Conservation (phyloP, 2,797 vertebrate genomes). For the Harpagifer antarcticus region DNA sequence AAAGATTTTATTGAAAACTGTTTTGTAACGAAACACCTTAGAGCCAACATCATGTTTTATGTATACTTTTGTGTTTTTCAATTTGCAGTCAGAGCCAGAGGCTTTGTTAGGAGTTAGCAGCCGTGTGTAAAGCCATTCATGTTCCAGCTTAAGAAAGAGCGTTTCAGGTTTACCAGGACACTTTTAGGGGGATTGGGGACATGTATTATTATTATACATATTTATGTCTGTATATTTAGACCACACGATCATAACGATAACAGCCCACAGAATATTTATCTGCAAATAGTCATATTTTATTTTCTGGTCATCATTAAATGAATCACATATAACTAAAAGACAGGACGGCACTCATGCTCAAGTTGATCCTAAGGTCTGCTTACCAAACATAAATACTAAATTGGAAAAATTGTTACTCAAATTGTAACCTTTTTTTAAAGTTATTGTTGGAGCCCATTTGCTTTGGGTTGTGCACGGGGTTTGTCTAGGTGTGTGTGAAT, state of each 20-base stretch:
- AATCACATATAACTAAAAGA: neutral
- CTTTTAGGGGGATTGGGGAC: neutral
- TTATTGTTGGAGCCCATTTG: no score
- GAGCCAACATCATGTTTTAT: constrained; percentile 5
- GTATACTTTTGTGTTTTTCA: neutral
- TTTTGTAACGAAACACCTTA: constrained; percentile 1
- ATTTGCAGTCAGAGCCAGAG: neutral
- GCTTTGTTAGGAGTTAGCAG: neutral
- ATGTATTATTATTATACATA: neutral
- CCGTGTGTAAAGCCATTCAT: neutral
- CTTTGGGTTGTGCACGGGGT: no score
- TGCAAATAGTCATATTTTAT: no score
- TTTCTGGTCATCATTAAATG: neutral
- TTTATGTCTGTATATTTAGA: no score
- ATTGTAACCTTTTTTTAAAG: no score
- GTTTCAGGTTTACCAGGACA: neutral
- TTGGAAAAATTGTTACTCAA: no score
- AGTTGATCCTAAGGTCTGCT: neutral
- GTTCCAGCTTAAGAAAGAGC: neutral
- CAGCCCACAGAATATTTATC: no score
- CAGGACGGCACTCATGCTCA: neutral
- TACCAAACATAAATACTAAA: neutral
- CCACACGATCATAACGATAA: no score
- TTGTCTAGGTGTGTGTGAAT: no score
- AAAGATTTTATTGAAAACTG: constrained; percentile 3